A percentile compares a stretch with the other conserved stretches of the same genome.
Evolutionary conservation across 2,113 vertebrate genomes (phyloP).

Genomic region (Pardalotus punctatus): DNA sequence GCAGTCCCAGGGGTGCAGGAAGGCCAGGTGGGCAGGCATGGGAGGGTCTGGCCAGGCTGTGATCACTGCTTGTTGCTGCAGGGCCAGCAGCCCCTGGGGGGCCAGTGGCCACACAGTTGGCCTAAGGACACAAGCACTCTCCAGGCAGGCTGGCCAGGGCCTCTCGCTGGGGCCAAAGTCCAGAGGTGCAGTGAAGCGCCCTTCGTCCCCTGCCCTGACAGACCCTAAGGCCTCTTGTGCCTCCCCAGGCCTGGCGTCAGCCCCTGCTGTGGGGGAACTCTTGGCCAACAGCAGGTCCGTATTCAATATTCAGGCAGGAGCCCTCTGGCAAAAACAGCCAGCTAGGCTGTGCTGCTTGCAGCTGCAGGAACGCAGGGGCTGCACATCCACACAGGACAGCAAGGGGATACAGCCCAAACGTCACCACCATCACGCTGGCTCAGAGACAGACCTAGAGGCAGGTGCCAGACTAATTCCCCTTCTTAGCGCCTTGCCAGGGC

Average conservation of each 20-base stretch:
- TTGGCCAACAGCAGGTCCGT: neutral
- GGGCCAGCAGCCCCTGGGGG: neutral
- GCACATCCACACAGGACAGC: too few species aligned
- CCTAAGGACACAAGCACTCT: neutral
- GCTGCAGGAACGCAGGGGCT: neutral
- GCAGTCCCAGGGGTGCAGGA: neutral
- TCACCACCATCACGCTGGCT: neutral
- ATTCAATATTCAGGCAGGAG: neutral
- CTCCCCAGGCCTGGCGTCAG: neutral
- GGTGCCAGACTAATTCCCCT: slow-evolving; percentile 12
- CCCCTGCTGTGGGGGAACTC: neutral
- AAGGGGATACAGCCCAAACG: neutral
- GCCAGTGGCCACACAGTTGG: neutral
- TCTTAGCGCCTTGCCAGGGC: neutral
- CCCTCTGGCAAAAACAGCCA: neutral
- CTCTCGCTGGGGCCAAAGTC: neutral
- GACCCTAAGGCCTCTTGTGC: neutral
- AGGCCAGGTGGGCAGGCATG: neutral
- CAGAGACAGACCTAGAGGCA: neutral
- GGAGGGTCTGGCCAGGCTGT: neutral
- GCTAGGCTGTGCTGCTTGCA: neutral
- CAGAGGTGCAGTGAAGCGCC: neutral
- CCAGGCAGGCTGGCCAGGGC: neutral
- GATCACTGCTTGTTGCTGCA: neutral
- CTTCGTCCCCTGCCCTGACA: neutral